A percentile compares a stretch with the other conserved stretches of the same genome.
Evolutionary conservation across 2,113 vertebrate genomes (phyloP).

Genomic region (Ornithorhynchus anatinus): DNA sequence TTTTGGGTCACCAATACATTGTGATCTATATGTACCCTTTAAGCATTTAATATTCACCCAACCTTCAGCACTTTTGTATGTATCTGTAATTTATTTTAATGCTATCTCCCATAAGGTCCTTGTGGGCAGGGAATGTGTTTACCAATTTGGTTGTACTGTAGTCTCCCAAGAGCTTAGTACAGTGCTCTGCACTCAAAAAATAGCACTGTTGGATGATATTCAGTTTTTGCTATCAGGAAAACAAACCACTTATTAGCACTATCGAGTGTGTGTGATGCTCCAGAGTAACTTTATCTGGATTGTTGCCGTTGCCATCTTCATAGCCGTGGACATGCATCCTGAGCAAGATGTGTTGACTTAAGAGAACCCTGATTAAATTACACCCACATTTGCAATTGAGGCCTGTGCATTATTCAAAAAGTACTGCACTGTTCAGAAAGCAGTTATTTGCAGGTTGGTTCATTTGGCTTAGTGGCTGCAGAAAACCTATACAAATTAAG

Average conservation of each 20-base stretch:
- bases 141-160: too few species aligned
- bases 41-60: too few species aligned
- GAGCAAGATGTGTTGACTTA: neutral
- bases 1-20: too few species aligned
- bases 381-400: neutral
- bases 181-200: too few species aligned
- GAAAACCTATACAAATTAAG: slow-evolving; percentile 18
- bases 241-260: neutral
- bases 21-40: too few species aligned
- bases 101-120: too few species aligned
- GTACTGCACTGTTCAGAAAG: neutral
- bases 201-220: too few species aligned
- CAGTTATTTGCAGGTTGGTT: slow-evolving; percentile 26
- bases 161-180: too few species aligned
- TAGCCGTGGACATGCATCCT: neutral
- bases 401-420: slow-evolving; percentile 60
- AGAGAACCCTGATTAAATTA: slow-evolving; percentile 35
- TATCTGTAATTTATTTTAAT: too few species aligned
- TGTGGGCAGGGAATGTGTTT: too few species aligned
- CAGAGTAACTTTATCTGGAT: slow-evolving; percentile 42
- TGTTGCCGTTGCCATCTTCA: neutral
- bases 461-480: slow-evolving; percentile 43
- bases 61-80: too few species aligned
- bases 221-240: neutral
- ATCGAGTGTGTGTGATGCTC: neutral